Evolutionary conservation across 2,797 vertebrate genomes (phyloP).

Genomic region (Perodicticus potto): DNA sequence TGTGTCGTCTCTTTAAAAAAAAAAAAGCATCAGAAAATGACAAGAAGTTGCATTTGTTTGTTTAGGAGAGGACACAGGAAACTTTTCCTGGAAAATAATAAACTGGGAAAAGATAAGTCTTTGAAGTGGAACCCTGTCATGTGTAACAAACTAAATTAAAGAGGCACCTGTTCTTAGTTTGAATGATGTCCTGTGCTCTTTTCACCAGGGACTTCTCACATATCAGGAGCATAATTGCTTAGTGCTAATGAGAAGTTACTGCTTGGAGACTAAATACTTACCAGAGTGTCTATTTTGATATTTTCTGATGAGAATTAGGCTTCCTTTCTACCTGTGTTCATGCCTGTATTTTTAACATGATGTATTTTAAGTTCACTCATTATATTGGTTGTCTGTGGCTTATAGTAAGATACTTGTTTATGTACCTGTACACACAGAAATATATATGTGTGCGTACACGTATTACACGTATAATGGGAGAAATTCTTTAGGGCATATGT

Average conservation of each 20-base stretch:
- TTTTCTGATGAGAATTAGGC: slow-evolving; percentile 27
- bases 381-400: slow-evolving; percentile 16
- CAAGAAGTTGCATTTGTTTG: background rate
- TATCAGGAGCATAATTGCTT: background rate
- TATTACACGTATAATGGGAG: background rate
- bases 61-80: slow-evolving; percentile 23
- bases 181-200: background rate
- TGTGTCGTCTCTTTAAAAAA: background rate
- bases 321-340: slow-evolving; percentile 54
- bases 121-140: slow-evolving; percentile 6
- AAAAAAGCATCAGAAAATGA: background rate
- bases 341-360: slow-evolving; percentile 4
- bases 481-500: background rate
- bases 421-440: fast-evolving
- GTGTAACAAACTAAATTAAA: background rate
- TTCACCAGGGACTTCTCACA: background rate
- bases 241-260: slow-evolving; percentile 45
- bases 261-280: slow-evolving; percentile 38
- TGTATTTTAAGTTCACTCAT: slow-evolving; percentile 50
- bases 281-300: slow-evolving; percentile 26
- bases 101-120: background rate
- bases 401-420: background rate
- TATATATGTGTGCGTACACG: background rate
- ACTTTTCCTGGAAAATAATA: slow-evolving; percentile 41
- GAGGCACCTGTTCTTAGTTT: background rate